Conservation (phyloP, 1,140 invertebrate species). For the Piezodorus guildinii region DNA sequence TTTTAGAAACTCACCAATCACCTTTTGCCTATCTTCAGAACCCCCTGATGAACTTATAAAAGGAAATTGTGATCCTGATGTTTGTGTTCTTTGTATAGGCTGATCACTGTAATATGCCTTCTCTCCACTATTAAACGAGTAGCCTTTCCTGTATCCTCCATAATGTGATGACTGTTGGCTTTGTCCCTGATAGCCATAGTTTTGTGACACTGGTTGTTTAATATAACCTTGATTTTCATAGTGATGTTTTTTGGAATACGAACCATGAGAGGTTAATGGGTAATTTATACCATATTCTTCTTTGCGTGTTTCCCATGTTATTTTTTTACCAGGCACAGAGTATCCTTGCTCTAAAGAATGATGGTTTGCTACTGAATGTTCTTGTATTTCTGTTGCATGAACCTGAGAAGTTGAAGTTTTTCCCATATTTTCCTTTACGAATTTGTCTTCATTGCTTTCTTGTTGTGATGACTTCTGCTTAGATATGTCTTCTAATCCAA, state of each 20-base stretch:
- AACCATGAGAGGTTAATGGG: not conserved
- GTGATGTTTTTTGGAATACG: not conserved
- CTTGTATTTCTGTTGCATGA: not conserved
- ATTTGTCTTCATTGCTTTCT: not conserved
- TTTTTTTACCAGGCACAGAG: no score
- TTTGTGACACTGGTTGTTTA: not conserved
- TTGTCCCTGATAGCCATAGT: conserved; percentile 13
- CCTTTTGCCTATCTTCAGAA: not conserved
- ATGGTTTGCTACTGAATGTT: not conserved
- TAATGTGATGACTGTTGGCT: not conserved
- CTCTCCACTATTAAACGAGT: not conserved
- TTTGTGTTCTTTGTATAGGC: not conserved
- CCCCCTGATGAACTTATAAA: not conserved
- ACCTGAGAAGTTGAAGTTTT: not conserved
- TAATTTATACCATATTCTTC: not conserved
- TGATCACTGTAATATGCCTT: not conserved
- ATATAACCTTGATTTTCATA: not conserved
- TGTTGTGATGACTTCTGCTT: not conserved
- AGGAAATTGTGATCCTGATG: not conserved
- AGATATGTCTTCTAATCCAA: not conserved
- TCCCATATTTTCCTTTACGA: not conserved
- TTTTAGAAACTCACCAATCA: not conserved
- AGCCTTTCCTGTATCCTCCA: no score
- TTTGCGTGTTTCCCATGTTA: not conserved
- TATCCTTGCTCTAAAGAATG: no score